Conservation (phyloP, 2,113 vertebrate genomes). For the Murina feae region DNA sequence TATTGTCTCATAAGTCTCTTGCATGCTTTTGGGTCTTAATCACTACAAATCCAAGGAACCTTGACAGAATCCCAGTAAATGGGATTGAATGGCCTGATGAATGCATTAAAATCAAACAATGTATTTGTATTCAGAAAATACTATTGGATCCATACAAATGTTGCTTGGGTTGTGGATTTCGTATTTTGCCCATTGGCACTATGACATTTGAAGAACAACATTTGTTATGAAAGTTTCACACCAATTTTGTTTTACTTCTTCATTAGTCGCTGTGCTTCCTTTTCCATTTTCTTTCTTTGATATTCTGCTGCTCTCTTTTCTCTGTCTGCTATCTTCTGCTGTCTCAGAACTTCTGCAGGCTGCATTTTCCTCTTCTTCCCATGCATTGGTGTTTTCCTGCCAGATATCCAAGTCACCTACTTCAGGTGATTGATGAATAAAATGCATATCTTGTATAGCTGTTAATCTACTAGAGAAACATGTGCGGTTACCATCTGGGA, state of each 20-base stretch:
- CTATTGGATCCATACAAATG: constrained; percentile 68
- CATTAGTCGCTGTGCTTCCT: constrained; percentile 93
- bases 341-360: constrained; percentile 96
- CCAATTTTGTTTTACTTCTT: constrained; percentile 98
- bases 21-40: constrained; percentile 56
- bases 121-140: constrained; percentile 72
- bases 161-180: constrained; percentile 19
- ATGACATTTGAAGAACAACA: constrained; percentile 53
- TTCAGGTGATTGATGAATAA: constrained; percentile 93
- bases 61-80: constrained; percentile 71
- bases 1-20: constrained; percentile 59
- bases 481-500: constrained; percentile 88
- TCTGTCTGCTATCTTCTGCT: constrained; percentile 95
- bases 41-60: constrained; percentile 64
- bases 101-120: constrained; percentile 73
- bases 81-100: constrained; percentile 70
- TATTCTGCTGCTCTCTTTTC: constrained; percentile 96
- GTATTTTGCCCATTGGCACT: constrained; percentile 61
- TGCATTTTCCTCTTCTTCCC: constrained; percentile 95
- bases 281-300: constrained; percentile 97
- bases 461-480: constrained; percentile 97
- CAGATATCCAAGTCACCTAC: constrained; percentile 95
- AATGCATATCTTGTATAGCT: constrained; percentile 93
- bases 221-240: constrained; percentile 95
- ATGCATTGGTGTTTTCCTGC: constrained; percentile 94